A percentile compares a stretch with the other conserved stretches of the same genome.
Evolutionary conservation across 2,888 invertebrate species (phyloP).

Genomic region (Drosophila trichaetosa): DNA sequence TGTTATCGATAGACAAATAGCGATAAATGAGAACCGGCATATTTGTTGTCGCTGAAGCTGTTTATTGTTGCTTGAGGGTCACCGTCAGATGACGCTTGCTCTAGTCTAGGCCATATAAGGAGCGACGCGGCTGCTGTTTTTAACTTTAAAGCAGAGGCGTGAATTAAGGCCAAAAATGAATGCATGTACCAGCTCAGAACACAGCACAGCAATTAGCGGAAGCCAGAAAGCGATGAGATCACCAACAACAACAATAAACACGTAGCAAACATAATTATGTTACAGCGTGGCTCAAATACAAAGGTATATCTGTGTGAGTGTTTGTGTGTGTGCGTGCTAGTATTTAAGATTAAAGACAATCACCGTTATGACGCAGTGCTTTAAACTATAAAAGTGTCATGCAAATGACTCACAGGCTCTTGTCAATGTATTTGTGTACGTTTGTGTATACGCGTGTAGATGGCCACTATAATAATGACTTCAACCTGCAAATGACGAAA

Average conservation of each 20-base stretch:
- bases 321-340: constrained; percentile 4
- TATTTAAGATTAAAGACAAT: constrained; percentile 18
- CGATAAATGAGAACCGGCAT: constrained; percentile 43
- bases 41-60: constrained; percentile 17
- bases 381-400: constrained; percentile 13
- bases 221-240: constrained; percentile 50
- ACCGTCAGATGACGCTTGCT: constrained; percentile 53
- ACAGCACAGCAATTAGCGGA: constrained; percentile 50
- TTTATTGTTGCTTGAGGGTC: constrained; percentile 52
- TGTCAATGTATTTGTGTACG: neutral
- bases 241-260: constrained; percentile 39
- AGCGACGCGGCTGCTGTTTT: constrained; percentile 61
- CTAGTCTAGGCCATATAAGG: constrained; percentile 62
- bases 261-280: constrained; percentile 40
- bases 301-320: neutral
- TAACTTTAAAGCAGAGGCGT: constrained; percentile 63
- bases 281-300: constrained; percentile 14
- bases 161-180: constrained; percentile 63
- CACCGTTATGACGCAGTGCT: constrained; percentile 32
- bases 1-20: constrained; percentile 40
- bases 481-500: constrained; percentile 69
- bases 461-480: constrained; percentile 40
- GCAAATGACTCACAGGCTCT: constrained; percentile 53
- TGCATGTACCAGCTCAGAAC: constrained; percentile 30
- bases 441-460: constrained; percentile 7